phyloP scores from a whole-genome alignment of 1,140 invertebrate genomes.

The Orchesella cincta region DNA sequence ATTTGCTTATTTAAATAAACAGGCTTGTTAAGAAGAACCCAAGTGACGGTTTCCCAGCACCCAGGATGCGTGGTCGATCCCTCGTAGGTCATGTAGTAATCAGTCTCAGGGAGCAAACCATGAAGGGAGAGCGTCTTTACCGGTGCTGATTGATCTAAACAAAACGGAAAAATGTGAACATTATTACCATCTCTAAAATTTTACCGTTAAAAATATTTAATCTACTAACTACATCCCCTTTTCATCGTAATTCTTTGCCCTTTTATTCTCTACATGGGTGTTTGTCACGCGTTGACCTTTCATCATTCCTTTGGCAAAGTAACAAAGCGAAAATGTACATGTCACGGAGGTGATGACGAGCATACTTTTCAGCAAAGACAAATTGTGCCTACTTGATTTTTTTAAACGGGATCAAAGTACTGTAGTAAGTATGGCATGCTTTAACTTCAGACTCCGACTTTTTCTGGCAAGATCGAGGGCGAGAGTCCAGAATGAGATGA shows the following conservation, averaged over 20 bases:
- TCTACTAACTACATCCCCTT: too few species aligned
- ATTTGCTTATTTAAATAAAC: conserved; percentile 94
- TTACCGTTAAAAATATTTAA: not conserved
- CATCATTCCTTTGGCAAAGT: too few species aligned
- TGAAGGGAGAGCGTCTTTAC: conserved; percentile 79
- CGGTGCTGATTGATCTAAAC: conserved; percentile 73
- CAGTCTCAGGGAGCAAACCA: conserved; percentile 84
- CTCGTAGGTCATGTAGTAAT: conserved; percentile 96
- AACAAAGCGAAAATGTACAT: too few species aligned
- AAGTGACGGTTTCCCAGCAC: conserved; percentile 90
- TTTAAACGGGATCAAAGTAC: too few species aligned
- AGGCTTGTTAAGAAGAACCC: conserved; percentile 94
- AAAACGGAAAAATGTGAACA: conserved; percentile 32
- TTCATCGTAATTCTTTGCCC: too few species aligned
- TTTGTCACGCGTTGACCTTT: too few species aligned
- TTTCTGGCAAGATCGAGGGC: not conserved
- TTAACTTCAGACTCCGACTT: conserved; percentile 31
- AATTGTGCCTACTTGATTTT: too few species aligned
- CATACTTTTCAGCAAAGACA: too few species aligned
- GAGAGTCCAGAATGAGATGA: not conserved
- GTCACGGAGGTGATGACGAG: too few species aligned
- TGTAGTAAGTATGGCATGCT: not conserved
- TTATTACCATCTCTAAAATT: not conserved
- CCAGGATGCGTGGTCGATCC: conserved; percentile 92
- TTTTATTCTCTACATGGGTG: too few species aligned